These are phyloP conservation scores for Euphonia xanthogaster DNA, from an alignment of 2,797 vertebrate genomes.

Conservation along the genomic window DNA sequence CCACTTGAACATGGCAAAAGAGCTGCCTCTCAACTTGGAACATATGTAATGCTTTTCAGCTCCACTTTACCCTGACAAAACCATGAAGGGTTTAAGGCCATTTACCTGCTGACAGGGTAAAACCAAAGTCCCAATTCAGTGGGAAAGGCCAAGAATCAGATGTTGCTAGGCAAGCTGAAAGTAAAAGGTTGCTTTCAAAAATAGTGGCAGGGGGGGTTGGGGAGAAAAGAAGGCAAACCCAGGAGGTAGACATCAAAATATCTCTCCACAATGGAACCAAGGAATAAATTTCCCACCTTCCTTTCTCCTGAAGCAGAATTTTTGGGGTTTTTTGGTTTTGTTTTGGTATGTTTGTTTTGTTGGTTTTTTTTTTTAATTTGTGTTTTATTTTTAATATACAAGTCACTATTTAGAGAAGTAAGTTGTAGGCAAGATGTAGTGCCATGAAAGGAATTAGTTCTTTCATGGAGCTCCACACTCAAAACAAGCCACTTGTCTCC, in stretches of 20 bases:
- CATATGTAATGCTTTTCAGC: constrained; percentile 78
- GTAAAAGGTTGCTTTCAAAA: constrained; percentile 64
- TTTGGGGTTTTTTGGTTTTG: fast-evolving
- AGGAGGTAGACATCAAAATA: constrained; percentile 73
- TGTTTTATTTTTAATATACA: neutral
- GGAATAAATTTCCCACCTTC: constrained; percentile 72
- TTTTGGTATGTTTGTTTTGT: too few relatives aligned
- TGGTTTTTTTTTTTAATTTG: neutral
- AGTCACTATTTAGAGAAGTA: neutral
- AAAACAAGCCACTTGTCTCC: constrained; percentile 30
- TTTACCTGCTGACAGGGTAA: constrained; percentile 81
- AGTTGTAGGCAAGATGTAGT: neutral
- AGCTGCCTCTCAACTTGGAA: constrained; percentile 79
- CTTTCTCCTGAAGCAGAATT: constrained; percentile 55
- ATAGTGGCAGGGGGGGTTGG: neutral
- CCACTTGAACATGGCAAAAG: constrained; percentile 78
- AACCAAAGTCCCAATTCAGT: constrained; percentile 82
- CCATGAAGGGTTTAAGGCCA: constrained; percentile 75
- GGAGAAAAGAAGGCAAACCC: constrained; percentile 29
- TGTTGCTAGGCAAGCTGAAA: constrained; percentile 80
- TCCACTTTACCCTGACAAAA: constrained; percentile 70
- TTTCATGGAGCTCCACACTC: constrained; percentile 3
- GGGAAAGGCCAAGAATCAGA: constrained; percentile 87
- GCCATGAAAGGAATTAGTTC: constrained; percentile 43
- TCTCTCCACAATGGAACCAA: constrained; percentile 50